Base-by-base conservation (phyloP, 1,140 invertebrate species). In the Calycopis cecrops region DNA sequence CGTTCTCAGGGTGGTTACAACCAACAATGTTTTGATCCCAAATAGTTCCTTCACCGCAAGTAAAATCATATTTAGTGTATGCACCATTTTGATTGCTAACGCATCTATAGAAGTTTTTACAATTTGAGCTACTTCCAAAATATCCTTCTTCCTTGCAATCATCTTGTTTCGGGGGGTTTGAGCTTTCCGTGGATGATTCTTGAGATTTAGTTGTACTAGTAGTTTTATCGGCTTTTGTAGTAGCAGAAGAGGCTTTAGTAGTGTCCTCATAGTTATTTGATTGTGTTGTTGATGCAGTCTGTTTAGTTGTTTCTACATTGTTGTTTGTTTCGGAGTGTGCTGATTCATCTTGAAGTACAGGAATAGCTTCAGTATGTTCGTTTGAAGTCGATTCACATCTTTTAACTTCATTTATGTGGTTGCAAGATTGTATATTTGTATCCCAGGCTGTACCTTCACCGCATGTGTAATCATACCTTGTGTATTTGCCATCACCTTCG, bases 41-140 rank as follows among this genome's bases (percentile, higher is more conserved):
- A 55, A 90, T 89, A 8, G 91, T 92, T 53, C 91, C 91, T 59
- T 89, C 85, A 7, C 87, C 90, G 74, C 91, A 92, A 38, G 68
- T 72, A 73, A 90, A 92, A 66, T 91, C 90, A 73, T 91, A 91
- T 68, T 88, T 90, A 4, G 67, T 88, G 55, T 76, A 90, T 14
- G 77, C 81, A 21, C 90, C 88, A 56, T 92, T 90, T 21, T 90
- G 91, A 62, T 91, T 89, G 56, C 91, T 82, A 1, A 94, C 93
- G 71, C 93, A 94, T 52, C 92, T 88, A 65, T 93, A 94, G 67
- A 93, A 94, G 67, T 92, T 92, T 48, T 88, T 89, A 71, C 94
- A 95, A 38, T 91, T 81, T n/a, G 85, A 79, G 21, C 89, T 89
- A 80, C 93, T 78, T 6, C 91, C 90, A 70, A 90, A 93, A 65